Evolutionary conservation across 1,140 invertebrate species (phyloP).

Genomic region (Drosophila nannoptera): DNA sequence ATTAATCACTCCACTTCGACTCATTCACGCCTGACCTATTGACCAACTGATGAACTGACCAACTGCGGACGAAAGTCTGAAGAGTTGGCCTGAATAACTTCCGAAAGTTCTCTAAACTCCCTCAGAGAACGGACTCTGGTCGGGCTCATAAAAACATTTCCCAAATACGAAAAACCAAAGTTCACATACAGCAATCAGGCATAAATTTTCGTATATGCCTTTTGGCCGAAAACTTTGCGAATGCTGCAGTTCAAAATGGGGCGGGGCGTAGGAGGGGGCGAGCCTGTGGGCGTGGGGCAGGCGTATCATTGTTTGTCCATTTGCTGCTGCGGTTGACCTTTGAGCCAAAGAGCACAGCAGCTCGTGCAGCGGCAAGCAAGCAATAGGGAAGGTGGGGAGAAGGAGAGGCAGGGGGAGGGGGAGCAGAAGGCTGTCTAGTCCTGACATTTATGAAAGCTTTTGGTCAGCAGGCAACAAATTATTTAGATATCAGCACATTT

Average conservation of each 20-base stretch:
- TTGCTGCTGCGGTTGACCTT: slow-evolving; percentile 35
- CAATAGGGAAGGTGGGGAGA: neutral
- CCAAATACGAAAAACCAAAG: neutral
- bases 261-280: neutral
- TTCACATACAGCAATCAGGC: slow-evolving; percentile 13
- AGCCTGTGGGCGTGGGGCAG: neutral
- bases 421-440: slow-evolving; percentile 1
- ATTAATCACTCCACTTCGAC: too few species aligned
- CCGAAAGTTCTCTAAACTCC: too few species aligned
- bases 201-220: slow-evolving; percentile 23
- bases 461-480: slow-evolving; percentile 49
- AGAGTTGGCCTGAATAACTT: too few species aligned
- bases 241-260: neutral
- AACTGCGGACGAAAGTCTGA: too few species aligned
- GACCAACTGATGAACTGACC: too few species aligned
- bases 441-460: slow-evolving; percentile 42
- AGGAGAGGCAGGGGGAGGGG: neutral
- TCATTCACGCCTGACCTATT: too few species aligned
- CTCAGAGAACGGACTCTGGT: too few species aligned
- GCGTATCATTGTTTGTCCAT: slow-evolving; percentile 39
- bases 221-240: neutral
- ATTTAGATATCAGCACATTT: slow-evolving; percentile 55
- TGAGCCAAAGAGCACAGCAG: neutral
- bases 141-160: neutral
- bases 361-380: too few species aligned